These are phyloP conservation scores for Oligia latruncula DNA, from an alignment of 2,888 invertebrate species.

Conservation along the genomic window DNA sequence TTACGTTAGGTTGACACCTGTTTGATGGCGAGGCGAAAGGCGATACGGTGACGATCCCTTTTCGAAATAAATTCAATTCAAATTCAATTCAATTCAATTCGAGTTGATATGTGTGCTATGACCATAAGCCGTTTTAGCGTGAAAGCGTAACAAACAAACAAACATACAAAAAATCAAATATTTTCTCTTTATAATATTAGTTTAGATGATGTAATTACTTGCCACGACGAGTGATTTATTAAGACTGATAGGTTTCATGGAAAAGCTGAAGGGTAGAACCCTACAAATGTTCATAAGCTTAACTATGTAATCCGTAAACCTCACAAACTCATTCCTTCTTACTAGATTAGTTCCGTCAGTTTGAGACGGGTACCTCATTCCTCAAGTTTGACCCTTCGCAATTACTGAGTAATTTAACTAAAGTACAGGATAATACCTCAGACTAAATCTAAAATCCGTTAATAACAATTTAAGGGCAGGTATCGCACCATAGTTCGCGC, in stretches of 20 bases:
- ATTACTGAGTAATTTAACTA: not conserved
- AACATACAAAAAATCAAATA: not conserved
- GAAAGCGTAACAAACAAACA: not conserved
- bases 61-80: too few relatives aligned
- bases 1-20: too few relatives aligned
- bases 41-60: too few relatives aligned
- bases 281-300: conserved; percentile 1
- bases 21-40: too few relatives aligned
- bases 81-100: too few relatives aligned
- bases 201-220: not conserved
- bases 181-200: not conserved
- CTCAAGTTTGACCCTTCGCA: conserved; percentile 32
- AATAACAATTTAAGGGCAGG: conserved; percentile 50
- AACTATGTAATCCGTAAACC: conserved; percentile 11
- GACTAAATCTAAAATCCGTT: conserved; percentile 45
- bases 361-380: conserved; percentile 24
- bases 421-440: conserved; percentile 11
- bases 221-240: not conserved
- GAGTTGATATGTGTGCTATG: too few relatives aligned
- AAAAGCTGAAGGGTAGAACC: conserved; percentile 1
- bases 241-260: not conserved
- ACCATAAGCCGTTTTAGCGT: not conserved
- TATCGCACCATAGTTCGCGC: conserved; percentile 40
- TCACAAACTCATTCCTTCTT: conserved; percentile 18
- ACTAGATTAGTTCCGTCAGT: conserved; percentile 44